Evolutionary conservation across 2,113 vertebrate genomes (phyloP), one percentile per base, ranked within the genome.

Genomic region (Nesogale talazaci): DNA sequence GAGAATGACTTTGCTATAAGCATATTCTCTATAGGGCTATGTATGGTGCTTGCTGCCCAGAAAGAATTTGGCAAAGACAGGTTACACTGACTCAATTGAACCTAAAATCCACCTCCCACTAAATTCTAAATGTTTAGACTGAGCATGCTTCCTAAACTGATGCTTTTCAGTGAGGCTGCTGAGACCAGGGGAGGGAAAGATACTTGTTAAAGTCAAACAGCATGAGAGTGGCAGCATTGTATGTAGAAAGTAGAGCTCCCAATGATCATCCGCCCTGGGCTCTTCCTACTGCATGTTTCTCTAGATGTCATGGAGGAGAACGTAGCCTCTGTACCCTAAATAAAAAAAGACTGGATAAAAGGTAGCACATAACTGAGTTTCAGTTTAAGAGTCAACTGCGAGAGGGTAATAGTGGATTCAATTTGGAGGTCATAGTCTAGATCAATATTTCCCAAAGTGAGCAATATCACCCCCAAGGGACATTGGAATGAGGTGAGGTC

Each of bases 41-140:
- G 42, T 0, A 0, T 2, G 46, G n/a, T 57, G 42, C 77, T 40
- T 80, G 20, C 29, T 67, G 59, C 81, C 61, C 22, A 57, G 75
- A 57, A 94, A 38, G 63, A 90, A 85, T 57, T 40, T 0, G 3
- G 36, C 42, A 94, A 83, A 87, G n/a, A 22, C 38, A 36, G 27
- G 25, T 77, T 57, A 63, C 2, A 2, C 31, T 67, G 74, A 91
- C 59, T 88, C 40, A 52, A 5, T 56, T 56, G 56, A 85, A 57
- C 36, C 20, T 69, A 81, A 91, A 86, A 89, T 84, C 42, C 23
- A 94, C 42, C 63, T 78, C 46, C 69, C 75, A 29, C 40, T 34
- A 77, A 61, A 14, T 22, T 19, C 31, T 67, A 25, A 40, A 36
- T 61, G 46, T 20, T 67, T 19, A 29, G 7, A 17, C 25, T 83